Percentiles rank a stretch among this genome's conserved stretches.
Conservation (phyloP, 1,140 invertebrate species). For the Eriosoma lanigerum region DNA sequence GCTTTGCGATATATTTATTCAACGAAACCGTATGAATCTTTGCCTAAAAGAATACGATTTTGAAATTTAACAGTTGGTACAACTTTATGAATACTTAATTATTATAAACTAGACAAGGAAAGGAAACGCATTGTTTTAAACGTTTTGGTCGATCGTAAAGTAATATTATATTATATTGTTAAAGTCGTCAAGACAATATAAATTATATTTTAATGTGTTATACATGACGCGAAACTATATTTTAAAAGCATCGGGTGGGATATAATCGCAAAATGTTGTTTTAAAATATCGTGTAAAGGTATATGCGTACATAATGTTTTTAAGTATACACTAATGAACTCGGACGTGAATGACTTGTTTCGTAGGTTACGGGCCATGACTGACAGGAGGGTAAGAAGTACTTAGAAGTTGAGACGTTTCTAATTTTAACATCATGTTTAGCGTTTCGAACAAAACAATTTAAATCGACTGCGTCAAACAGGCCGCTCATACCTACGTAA, state of each 20-base stretch:
- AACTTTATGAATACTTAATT: too few species aligned
- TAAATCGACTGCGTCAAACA: constrained; percentile 15
- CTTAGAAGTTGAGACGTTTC: constrained; percentile 19
- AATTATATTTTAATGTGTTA: not conserved
- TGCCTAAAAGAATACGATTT: too few species aligned
- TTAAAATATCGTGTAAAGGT: too few species aligned
- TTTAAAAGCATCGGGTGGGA: too few species aligned
- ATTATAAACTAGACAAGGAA: too few species aligned
- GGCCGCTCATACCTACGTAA: not conserved
- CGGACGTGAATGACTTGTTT: constrained; percentile 3
- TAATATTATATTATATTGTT: not conserved
- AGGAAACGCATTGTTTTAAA: not conserved
- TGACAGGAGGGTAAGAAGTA: not conserved
- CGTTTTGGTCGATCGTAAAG: not conserved
- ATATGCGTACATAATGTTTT: not conserved
- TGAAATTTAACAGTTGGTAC: too few species aligned
- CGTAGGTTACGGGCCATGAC: not conserved
- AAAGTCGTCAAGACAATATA: too few species aligned
- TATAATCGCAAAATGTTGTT: too few species aligned
- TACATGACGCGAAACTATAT: too few species aligned
- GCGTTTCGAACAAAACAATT: constrained; percentile 3
- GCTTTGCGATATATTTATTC: too few species aligned
- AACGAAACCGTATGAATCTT: too few species aligned
- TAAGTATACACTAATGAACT: not conserved
- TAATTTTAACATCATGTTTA: constrained; percentile 20